Percentiles rank a stretch among this genome's conserved stretches.
phyloP scores from a whole-genome alignment of 2,113 vertebrate species.

The Chelonoidis abingdonii region DNA sequence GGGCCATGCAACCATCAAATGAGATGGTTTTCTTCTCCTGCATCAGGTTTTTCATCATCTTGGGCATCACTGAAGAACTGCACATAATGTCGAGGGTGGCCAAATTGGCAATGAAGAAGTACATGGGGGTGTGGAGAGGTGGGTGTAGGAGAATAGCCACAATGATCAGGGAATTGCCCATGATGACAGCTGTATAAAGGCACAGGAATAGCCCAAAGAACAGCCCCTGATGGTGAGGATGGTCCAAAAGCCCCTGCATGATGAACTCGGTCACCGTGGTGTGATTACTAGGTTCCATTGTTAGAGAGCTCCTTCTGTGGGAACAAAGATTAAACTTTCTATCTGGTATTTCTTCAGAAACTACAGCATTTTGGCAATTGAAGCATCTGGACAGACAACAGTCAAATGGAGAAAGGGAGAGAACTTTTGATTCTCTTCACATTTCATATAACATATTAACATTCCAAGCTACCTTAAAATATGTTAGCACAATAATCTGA shows the following conservation, averaged over 20 bases:
- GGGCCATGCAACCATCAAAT: slow-evolving; percentile 21
- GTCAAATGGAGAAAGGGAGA: neutral
- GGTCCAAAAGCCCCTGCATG: neutral
- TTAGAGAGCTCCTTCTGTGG: neutral
- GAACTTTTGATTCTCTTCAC: too few relatives aligned
- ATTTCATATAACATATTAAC: neutral
- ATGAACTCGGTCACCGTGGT: neutral
- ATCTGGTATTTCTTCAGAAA: neutral
- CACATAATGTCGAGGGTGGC: slow-evolving; percentile 26
- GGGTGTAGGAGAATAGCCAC: neutral
- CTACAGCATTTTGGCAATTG: neutral
- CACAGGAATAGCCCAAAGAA: too few relatives aligned
- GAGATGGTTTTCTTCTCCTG: neutral
- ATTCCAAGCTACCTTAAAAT: neutral
- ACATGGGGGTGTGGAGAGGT: slow-evolving; percentile 16
- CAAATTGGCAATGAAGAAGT: slow-evolving; percentile 39
- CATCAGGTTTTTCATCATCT: neutral
- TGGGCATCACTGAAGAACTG: slow-evolving; percentile 39
- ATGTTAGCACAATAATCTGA: neutral
- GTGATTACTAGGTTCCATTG: neutral
- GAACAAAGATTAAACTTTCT: neutral
- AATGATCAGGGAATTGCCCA: too few relatives aligned
- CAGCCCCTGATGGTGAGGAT: neutral
- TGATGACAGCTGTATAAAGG: too few relatives aligned
- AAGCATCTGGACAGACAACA: neutral